Percentiles rank a stretch among this genome's conserved stretches.
Conservation (phyloP, 2,113 vertebrate genomes). For the Numenius arquata region DNA sequence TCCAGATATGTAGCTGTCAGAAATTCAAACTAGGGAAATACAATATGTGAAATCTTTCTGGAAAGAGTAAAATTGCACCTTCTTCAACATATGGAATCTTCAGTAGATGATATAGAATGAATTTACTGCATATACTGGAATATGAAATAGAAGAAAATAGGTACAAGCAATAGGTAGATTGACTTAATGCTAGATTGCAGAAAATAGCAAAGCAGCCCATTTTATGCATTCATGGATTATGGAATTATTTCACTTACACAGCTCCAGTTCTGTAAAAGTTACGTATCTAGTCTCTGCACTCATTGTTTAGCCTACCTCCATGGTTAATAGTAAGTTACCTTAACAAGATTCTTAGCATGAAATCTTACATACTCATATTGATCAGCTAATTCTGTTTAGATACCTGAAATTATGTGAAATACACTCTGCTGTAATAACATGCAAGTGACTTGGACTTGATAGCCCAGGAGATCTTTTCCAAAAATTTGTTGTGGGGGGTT, state of each 20-base stretch:
- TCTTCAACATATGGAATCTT: not conserved
- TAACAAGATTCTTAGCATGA: not conserved
- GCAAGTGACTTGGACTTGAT: not conserved
- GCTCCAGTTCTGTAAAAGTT: not conserved
- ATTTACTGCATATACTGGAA: not conserved
- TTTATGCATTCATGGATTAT: not conserved
- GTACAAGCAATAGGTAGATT: not conserved
- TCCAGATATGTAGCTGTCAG: not conserved
- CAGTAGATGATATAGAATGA: not conserved
- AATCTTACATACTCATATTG: not conserved
- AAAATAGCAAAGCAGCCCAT: not conserved
- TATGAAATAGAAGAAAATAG: not conserved
- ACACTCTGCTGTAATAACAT: not conserved
- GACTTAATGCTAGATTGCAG: not conserved
- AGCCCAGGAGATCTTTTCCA: not conserved
- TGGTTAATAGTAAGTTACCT: not conserved
- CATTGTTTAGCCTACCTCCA: not conserved
- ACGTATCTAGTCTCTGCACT: not conserved
- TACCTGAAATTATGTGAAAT: not conserved
- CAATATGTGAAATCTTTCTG: not conserved
- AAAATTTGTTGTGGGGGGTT: not conserved
- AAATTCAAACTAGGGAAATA: not conserved
- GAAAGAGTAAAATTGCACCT: not conserved
- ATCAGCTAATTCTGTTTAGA: not conserved
- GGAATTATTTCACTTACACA: not conserved